These are phyloP conservation scores for Vollenhovia emeryi DNA, from an alignment of 1,140 invertebrate genomes.

Conservation along the genomic window DNA sequence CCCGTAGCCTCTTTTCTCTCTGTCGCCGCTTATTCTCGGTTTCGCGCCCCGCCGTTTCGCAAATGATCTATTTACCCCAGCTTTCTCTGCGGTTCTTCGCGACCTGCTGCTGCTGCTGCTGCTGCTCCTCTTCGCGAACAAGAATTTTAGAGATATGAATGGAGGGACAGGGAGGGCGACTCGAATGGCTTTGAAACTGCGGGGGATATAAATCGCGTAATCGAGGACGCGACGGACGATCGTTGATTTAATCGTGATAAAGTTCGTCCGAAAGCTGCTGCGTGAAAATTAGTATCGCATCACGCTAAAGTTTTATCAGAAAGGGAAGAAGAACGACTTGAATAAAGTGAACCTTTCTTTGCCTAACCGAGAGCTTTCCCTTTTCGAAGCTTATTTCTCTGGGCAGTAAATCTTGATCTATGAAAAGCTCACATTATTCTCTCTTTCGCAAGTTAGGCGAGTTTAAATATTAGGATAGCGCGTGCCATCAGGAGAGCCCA, in stretches of 20 bases:
- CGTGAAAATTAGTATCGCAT: neutral
- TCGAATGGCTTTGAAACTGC: neutral
- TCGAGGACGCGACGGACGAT: neutral
- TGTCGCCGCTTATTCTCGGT: conserved; percentile 22
- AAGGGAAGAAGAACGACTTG: neutral
- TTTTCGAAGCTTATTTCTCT: neutral
- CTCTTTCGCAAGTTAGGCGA: neutral
- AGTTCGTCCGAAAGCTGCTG: neutral
- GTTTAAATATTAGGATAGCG: conserved; percentile 43
- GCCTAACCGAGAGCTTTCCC: neutral
- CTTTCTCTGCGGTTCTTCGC: conserved; percentile 9
- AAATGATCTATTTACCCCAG: conserved; percentile 57
- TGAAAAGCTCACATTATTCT: neutral
- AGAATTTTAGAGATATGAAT: conserved; percentile 33
- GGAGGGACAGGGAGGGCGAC: neutral
- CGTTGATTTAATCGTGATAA: neutral
- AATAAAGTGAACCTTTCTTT: neutral
- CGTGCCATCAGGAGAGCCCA: neutral
- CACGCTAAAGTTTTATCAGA: neutral
- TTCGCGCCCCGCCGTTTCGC: conserved; percentile 42
- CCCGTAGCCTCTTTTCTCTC: conserved; percentile 8
- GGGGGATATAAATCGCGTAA: no score
- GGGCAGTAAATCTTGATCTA: conserved; percentile 23
- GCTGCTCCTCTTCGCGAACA: neutral
- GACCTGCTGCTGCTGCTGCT: neutral